Evolutionary conservation across 2,888 invertebrate genomes (phyloP), one percentile per base, ranked within the genome.

Genomic region (Campaea margaritaria): DNA sequence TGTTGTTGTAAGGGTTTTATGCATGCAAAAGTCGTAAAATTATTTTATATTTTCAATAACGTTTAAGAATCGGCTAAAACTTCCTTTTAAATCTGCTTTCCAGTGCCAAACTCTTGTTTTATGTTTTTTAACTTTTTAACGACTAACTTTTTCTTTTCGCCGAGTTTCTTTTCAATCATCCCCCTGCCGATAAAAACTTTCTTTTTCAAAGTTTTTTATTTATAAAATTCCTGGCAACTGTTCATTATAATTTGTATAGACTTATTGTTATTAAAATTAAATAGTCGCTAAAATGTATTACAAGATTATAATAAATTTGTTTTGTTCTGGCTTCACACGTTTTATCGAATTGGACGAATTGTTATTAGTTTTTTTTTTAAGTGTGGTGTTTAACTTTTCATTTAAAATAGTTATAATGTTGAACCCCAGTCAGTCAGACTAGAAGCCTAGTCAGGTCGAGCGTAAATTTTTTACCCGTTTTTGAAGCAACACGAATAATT

Each of bases 101-200:
- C 53, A 64, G 49, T 53, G 9, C 39, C 50, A 54, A 64, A 64
- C 60, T 60, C 52, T 57, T 60, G 60, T 64, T 64, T 63, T 63
- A 59, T 55, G 58, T 58, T 58, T 64, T 60, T 64, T 57, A 60
- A 60, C 60, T 64, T 60, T 64, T 64, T 57, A 64, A 63, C 62
- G 62, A 63, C 57, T 12, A 54, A 60, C 60, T 61, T 61, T 51
- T 64, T 60, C 64, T 60, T 59, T 58, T 48, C 42, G 39, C 31
- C 15, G 56, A 57, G 59, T 64, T 60, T 60, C 57, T 59, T 58
- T 63, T 63, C 62, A 58, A 63, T 63, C 62, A 58, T 63, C 58
- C 58, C 55, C 62, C 52, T 45, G 44, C 48, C 58, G 58, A 62
- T 57, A 62, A 63, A 62, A 55, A 58, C 41, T 62, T 65, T 60